A percentile compares a stretch with the other conserved stretches of the same genome.
These are phyloP conservation scores for Lissonota sp. DNA, from an alignment of 2,888 invertebrate species.

Conservation along the genomic window DNA sequence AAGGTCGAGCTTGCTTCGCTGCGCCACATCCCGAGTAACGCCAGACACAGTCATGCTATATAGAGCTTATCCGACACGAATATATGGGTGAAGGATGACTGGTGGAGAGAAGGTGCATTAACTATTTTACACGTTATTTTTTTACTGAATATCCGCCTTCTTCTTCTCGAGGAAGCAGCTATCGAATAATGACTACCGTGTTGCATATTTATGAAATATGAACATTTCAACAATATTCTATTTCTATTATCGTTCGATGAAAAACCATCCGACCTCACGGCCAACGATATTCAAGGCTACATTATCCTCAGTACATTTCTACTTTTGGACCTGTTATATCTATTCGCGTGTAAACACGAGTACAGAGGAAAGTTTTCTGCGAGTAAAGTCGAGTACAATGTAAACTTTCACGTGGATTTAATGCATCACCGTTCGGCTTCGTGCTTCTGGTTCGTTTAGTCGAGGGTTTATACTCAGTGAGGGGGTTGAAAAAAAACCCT, in stretches of 20 bases:
- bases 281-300: background rate
- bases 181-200: too few species aligned
- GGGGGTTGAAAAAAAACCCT: too few species aligned
- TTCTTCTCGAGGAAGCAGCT: too few species aligned
- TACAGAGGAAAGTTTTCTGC: background rate
- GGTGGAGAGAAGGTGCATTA: too few species aligned
- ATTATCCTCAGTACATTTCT: background rate
- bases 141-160: too few species aligned
- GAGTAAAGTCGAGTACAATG: background rate
- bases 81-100: background rate
- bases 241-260: background rate
- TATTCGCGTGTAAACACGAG: background rate
- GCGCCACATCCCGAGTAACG: constrained; percentile 1
- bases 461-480: too few species aligned
- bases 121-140: too few species aligned
- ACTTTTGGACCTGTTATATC: background rate
- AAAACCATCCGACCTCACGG: background rate
- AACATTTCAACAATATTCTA: too few species aligned
- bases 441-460: too few species aligned
- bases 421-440: too few species aligned
- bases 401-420: too few species aligned
- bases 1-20: constrained; percentile 9
- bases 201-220: too few species aligned
- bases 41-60: background rate
- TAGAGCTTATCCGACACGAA: background rate